Evolutionary conservation across 2,113 vertebrate genomes (phyloP).

Genomic region (Thalassarche chlororhynchos): DNA sequence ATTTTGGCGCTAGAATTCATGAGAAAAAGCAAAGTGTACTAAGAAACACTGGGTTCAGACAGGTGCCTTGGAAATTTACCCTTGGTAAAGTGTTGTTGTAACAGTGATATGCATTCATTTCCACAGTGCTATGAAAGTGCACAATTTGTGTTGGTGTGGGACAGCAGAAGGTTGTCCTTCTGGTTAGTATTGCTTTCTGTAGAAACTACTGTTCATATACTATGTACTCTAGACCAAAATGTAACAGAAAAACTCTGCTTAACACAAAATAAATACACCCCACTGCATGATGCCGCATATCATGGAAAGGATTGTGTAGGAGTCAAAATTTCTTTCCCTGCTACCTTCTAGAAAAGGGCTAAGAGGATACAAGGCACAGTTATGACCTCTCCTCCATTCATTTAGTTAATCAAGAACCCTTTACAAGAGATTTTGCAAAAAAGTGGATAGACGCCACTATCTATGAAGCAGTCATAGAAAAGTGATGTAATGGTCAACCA

Average conservation of each 20-base stretch:
- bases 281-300: not conserved
- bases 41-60: slow-evolving; percentile 60
- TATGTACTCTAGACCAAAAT: not conserved
- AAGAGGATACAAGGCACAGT: not conserved
- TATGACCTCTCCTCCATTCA: not conserved
- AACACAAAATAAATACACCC: not conserved
- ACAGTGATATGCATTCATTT: slow-evolving; percentile 24
- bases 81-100: slow-evolving; percentile 21
- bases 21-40: slow-evolving; percentile 46
- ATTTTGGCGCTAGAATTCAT: slow-evolving; percentile 67
- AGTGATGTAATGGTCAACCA: not conserved
- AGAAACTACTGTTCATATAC: not conserved
- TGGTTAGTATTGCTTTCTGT: slow-evolving; percentile 18
- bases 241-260: not conserved
- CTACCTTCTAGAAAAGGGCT: not conserved
- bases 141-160: not conserved
- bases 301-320: not conserved
- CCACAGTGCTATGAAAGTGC: not conserved
- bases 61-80: slow-evolving; percentile 64
- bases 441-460: not conserved
- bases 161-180: slow-evolving; percentile 48
- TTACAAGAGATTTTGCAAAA: not conserved
- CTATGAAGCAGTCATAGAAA: not conserved
- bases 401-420: not conserved
- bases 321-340: not conserved